Conservation (phyloP, 2,113 vertebrate genomes). For the Tautogolabrus adspersus region DNA sequence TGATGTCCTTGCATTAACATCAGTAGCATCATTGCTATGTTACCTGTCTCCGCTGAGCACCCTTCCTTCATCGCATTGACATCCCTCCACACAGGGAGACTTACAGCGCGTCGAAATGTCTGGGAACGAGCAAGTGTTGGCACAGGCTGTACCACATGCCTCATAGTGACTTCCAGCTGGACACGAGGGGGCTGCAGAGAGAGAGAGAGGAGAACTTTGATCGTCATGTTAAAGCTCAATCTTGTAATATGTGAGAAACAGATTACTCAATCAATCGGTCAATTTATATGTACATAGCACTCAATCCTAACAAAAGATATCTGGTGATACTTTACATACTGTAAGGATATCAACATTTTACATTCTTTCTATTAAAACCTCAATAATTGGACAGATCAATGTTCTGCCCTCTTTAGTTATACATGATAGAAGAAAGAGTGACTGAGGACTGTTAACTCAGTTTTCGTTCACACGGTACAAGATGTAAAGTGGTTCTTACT, state of each 20-base stretch:
- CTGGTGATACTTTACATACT: not conserved
- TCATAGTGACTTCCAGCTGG: constrained; percentile 41
- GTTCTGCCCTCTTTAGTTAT: not conserved
- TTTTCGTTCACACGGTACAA: too few relatives aligned
- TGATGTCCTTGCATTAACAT: too few relatives aligned
- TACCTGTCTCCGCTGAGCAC: constrained; percentile 51
- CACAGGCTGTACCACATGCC: constrained; percentile 30
- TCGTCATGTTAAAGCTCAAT: not conserved
- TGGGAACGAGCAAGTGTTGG: constrained; percentile 1
- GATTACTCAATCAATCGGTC: too few relatives aligned
- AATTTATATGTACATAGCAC: too few relatives aligned
- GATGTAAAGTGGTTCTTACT: constrained; percentile 18
- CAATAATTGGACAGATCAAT: not conserved
- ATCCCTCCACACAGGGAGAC: constrained; percentile 35
- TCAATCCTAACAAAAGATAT: too few relatives aligned
- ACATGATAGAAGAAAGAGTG: too few relatives aligned
- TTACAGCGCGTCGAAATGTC: constrained; percentile 7
- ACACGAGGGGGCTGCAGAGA: constrained; percentile 6
- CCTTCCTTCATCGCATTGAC: constrained; percentile 21
- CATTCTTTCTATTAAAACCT: not conserved
- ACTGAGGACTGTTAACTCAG: too few relatives aligned
- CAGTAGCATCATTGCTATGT: not conserved
- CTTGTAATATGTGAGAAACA: too few relatives aligned
- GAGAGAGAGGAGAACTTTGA: not conserved
- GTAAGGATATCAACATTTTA: too few relatives aligned